These are phyloP conservation scores for Neotragus pygmaeus DNA, from an alignment of 2,113 vertebrate genomes.

Conservation along the genomic window DNA sequence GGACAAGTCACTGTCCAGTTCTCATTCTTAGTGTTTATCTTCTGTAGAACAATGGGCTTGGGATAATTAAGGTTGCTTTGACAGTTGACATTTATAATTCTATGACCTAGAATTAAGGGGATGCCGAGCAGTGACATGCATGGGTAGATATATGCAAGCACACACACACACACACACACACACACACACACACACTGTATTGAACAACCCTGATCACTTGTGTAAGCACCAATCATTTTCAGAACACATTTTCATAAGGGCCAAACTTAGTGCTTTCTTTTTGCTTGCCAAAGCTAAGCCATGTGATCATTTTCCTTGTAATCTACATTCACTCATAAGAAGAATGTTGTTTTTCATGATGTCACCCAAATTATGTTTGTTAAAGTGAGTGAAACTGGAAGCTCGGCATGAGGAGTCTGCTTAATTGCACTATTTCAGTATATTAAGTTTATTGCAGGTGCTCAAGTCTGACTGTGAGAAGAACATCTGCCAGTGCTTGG, in stretches of 20 bases:
- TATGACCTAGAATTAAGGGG: slow-evolving; percentile 12
- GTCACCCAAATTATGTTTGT: slow-evolving; percentile 56
- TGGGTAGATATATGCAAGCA: not conserved
- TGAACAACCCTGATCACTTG: slow-evolving; percentile 40
- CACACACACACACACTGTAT: not conserved
- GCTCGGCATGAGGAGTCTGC: not conserved
- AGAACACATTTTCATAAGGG: slow-evolving; percentile 48
- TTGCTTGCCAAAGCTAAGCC: slow-evolving; percentile 38
- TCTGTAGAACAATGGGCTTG: not conserved
- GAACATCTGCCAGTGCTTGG: slow-evolving; percentile 41
- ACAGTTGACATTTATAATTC: not conserved
- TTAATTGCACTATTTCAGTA: slow-evolving; percentile 60
- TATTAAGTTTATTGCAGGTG: slow-evolving; percentile 53
- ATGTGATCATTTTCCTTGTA: slow-evolving; percentile 58
- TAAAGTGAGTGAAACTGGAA: slow-evolving; percentile 53
- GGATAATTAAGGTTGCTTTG: not conserved
- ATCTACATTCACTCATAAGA: slow-evolving; percentile 51
- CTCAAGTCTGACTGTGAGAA: slow-evolving; percentile 41
- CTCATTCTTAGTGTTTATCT: not conserved
- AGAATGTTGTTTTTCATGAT: slow-evolving; percentile 64
- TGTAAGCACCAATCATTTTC: slow-evolving; percentile 41
- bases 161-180: too few relatives aligned
- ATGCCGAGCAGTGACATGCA: not conserved
- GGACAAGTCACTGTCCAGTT: not conserved
- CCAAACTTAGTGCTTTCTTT: slow-evolving; percentile 51